Percentiles rank a stretch among this genome's conserved stretches.
Evolutionary conservation across 2,113 vertebrate species (phyloP).

Genomic region (Actinemys pallida): DNA sequence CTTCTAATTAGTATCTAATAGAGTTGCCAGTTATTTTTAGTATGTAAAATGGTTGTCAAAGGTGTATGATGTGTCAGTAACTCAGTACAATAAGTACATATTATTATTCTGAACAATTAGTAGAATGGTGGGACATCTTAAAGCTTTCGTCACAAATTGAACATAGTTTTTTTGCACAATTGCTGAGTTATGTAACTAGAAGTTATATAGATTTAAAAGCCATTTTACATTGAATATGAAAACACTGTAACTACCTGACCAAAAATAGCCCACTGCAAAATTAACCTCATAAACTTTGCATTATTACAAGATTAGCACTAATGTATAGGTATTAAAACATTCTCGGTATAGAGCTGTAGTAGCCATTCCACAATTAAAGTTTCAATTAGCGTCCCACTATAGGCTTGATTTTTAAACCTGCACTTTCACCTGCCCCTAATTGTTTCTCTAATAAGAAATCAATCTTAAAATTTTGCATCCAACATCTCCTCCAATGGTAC

Average conservation of each 20-base stretch:
- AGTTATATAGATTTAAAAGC: not conserved
- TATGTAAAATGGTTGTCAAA: not conserved
- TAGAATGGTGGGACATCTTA: not conserved
- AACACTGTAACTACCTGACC: not conserved
- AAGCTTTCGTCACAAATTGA: slow-evolving; percentile 13
- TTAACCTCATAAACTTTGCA: not conserved
- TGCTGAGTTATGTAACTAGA: slow-evolving; percentile 10
- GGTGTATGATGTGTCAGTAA: not conserved
- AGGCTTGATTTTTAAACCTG: not conserved
- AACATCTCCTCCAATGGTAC: not conserved
- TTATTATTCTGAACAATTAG: slow-evolving; percentile 16
- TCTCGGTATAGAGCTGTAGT: not conserved
- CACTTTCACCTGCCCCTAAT: not conserved
- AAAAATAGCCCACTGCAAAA: slow-evolving; percentile 7
- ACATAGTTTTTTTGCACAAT: slow-evolving; percentile 29
- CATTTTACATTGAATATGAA: not conserved
- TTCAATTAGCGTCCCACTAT: slow-evolving; percentile 10
- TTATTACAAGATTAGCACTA: not conserved
- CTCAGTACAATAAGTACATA: not conserved
- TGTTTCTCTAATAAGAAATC: not conserved
- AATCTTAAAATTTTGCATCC: not conserved
- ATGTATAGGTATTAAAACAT: not conserved
- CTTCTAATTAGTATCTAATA: not conserved
- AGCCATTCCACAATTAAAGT: slow-evolving; percentile 11
- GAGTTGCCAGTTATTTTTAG: not conserved